Conservation (phyloP, 2,888 invertebrate genomes). For the Furcula furcula region DNA sequence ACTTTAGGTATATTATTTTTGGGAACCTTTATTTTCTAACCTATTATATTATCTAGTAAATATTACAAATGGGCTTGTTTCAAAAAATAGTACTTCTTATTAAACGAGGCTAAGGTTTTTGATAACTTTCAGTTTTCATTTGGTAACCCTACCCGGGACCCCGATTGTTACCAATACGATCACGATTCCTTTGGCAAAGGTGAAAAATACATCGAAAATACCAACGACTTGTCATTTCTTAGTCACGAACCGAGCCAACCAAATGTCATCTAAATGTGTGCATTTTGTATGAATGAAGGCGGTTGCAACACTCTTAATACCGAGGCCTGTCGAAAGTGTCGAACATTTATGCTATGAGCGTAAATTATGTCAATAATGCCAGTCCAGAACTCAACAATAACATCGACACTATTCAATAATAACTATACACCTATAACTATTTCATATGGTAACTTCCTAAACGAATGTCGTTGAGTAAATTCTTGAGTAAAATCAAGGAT, state of each 20-base stretch:
- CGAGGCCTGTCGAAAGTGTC: conserved; percentile 26
- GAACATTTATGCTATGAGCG: conserved; percentile 1
- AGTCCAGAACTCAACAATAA: conserved; percentile 23
- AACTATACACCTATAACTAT: neutral
- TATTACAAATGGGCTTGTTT: no score
- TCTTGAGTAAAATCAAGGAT: conserved; percentile 17
- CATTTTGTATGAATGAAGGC: conserved; percentile 30
- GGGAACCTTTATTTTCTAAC: no score
- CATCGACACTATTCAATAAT: conserved; percentile 16
- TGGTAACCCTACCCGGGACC: no score
- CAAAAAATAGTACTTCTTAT: no score
- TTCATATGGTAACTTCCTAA: conserved; percentile 21
- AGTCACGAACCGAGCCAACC: conserved; percentile 63
- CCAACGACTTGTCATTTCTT: conserved; percentile 77
- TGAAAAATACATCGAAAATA: conserved; percentile 78
- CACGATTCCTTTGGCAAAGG: conserved; percentile 77
- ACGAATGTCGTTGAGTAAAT: conserved; percentile 14
- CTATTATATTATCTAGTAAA: no score
- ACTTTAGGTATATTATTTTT: no score
- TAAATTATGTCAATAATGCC: conserved; percentile 9
- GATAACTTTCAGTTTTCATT: no score
- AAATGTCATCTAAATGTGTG: conserved; percentile 66
- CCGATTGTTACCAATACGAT: conserved; percentile 72
- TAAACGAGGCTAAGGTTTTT: no score
- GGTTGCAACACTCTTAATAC: conserved; percentile 27